Base-by-base conservation (phyloP, 2,797 vertebrate species). In the Dendrocincla fuliginosa region DNA sequence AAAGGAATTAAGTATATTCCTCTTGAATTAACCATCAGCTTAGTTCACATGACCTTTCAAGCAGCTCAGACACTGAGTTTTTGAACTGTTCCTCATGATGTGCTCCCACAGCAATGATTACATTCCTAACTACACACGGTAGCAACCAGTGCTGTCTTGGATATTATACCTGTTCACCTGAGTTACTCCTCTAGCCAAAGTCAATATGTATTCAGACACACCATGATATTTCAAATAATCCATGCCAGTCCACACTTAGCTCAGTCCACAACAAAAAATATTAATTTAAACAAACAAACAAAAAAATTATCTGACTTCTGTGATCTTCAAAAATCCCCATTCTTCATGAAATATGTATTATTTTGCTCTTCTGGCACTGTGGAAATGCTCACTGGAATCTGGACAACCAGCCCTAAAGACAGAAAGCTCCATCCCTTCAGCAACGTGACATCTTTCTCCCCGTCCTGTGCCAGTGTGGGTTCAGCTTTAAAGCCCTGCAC, bases 401-500 rank as follows among this genome's bases (percentile, higher is more conserved):
- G 20, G 25, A 56, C 47, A 91, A 49, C 5, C 4, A 53, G 4
- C 18, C 11, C 23, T 30, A 37, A 42, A 39, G 13, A 55, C 37
- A 74, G 16, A 42, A 49, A 53, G 10, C 6, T 46, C 52, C 47
- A 1, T 8, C n/a, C 23, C 17, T 32, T 15, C 1, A 30, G 25
- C 4, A 10, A 15, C 14, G 18, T 71, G 41, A 37, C 37, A 47
- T n/a, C 37, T 30, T 87, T 64, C 56, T 74, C 11, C 18, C 14
- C 7, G 4, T 77, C 13, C 56, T 37, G 5, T 37, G 22, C 14
- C 1, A 41, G 19, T 0, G 0, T 22, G 39, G 44, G 47, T 61
- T 53, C 68, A 67, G 52, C 13, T 63, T 69, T 50, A 28, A 52
- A 94, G 60, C 33, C 57, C 60, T 35, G 32, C 30, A 35, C 11